Conservation (phyloP, 2,113 vertebrate genomes). For the Passerina amoena region DNA sequence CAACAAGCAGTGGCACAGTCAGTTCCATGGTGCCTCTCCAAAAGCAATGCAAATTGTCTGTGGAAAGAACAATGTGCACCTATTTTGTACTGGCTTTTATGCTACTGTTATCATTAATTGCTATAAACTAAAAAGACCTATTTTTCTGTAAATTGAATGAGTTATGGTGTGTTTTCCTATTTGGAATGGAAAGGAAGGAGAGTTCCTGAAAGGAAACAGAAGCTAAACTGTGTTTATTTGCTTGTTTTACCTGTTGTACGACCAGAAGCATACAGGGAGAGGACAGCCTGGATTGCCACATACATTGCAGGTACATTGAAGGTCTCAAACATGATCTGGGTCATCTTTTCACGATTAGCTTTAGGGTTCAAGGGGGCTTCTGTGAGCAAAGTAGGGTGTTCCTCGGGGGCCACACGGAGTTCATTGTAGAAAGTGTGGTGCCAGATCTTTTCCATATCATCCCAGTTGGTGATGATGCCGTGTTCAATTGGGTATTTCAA, state of each 20-base stretch:
- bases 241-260: constrained; percentile 94
- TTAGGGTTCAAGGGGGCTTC: constrained; percentile 93
- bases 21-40: neutral
- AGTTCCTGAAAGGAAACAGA: neutral
- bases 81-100: neutral
- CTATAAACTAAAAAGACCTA: neutral
- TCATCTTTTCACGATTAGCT: constrained; percentile 95
- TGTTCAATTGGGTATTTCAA: constrained; percentile 94
- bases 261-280: constrained; percentile 97
- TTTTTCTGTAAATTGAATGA: neutral
- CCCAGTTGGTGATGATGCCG: constrained; percentile 96
- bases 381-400: constrained; percentile 90
- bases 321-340: constrained; percentile 99
- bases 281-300: constrained; percentile 98
- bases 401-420: constrained; percentile 90
- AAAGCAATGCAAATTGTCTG: neutral
- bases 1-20: neutral
- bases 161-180: neutral
- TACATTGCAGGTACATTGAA: constrained; percentile 99
- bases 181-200: neutral
- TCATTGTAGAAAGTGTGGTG: constrained; percentile 95
- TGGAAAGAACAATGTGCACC: neutral
- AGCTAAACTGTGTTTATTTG: neutral
- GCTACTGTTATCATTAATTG: neutral
- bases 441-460: constrained; percentile 98